Percentiles rank a stretch among this genome's conserved stretches.
phyloP scores from a whole-genome alignment of 2,888 invertebrate genomes.

The Dasysyrphus albostriatus region DNA sequence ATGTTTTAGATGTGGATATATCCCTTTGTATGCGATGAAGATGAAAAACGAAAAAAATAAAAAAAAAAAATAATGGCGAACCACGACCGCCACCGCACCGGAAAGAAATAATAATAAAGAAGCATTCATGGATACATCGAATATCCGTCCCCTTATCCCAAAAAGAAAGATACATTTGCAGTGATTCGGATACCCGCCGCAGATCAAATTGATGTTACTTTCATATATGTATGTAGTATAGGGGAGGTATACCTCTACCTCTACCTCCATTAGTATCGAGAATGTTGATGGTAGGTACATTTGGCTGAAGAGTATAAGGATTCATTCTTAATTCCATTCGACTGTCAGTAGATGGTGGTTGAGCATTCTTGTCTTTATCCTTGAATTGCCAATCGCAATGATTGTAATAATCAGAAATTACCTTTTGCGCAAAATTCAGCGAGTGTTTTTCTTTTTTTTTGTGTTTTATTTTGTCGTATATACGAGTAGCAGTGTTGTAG shows the following conservation, averaged over 20 bases:
- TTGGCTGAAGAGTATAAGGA: conserved; percentile 28
- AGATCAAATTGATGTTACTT: conserved; percentile 45
- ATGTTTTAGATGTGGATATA: conserved; percentile 7
- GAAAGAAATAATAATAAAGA: conserved; percentile 72
- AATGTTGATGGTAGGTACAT: neutral
- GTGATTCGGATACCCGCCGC: conserved; percentile 58
- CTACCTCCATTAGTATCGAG: neutral
- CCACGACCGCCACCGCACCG: conserved; percentile 32
- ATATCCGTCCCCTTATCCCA: conserved; percentile 27
- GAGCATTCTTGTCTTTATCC: conserved; percentile 72
- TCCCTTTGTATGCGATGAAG: conserved; percentile 54
- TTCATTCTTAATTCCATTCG: conserved; percentile 60
- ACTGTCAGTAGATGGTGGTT: conserved; percentile 49
- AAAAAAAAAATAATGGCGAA: conserved; percentile 28
- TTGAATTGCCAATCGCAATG: conserved; percentile 73
- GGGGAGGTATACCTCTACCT: neutral
- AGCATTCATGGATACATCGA: conserved; percentile 63
- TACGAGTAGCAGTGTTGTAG: no score
- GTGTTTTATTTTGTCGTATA: neutral
- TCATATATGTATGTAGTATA: neutral
- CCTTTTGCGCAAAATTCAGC: conserved; percentile 70
- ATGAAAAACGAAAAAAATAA: neutral
- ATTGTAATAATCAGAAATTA: conserved; percentile 76
- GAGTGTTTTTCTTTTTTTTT: conserved; percentile 36
- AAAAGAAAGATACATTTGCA: conserved; percentile 54